Base-by-base conservation (phyloP, 2,113 vertebrate genomes). In the Todiramphus chloris region DNA sequence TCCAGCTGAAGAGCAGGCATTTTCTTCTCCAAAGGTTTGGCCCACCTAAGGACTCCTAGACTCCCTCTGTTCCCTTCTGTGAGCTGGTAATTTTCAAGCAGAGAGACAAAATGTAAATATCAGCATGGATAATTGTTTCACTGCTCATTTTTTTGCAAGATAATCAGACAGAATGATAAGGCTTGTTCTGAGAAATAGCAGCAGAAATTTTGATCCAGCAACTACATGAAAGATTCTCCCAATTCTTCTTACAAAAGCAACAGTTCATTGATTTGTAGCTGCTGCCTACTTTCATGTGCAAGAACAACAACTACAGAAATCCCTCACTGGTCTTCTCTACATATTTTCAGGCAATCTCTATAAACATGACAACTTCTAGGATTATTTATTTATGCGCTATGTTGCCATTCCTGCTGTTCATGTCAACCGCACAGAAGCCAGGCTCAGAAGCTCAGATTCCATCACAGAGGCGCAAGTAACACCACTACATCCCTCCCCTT, bases 121-220 rank as follows among this genome's bases (percentile, higher is more conserved):
- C 94, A 93, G 82, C 78, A 74, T 74, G 93, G 87, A 35, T 91
- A 97, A 96, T 95, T 95, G 96, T 95, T 91, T 95, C 59, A 31
- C 59, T 93, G 94, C 59, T 97, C 81, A 37, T 96, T 67, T 67
- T 67, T 94, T 87, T 63, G 67, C 41, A 76, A 87, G 82, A 85
- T 93, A 95, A 95, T 79, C 87, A 91, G 87, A 83, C 87, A 80
- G 87, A 93, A 95, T 87, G 77, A 78, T 82, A 84, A 87, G 41
- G 55, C 37, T 87, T 6, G 1, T 28, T 94, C 78, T 62, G 70
- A 94, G 78, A 90, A 90, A 83, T 18, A 92, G 84, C 37, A 85
- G 74, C 6, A 79, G 58, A 82, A 73, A 70, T 77, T 93, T 96
- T 87, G 66, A 94, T 85, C n/a, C 63, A 80, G 59, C 21, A 68